These are phyloP conservation scores for Neoascia interrupta DNA, from an alignment of 2,888 invertebrate genomes.

Conservation along the genomic window DNA sequence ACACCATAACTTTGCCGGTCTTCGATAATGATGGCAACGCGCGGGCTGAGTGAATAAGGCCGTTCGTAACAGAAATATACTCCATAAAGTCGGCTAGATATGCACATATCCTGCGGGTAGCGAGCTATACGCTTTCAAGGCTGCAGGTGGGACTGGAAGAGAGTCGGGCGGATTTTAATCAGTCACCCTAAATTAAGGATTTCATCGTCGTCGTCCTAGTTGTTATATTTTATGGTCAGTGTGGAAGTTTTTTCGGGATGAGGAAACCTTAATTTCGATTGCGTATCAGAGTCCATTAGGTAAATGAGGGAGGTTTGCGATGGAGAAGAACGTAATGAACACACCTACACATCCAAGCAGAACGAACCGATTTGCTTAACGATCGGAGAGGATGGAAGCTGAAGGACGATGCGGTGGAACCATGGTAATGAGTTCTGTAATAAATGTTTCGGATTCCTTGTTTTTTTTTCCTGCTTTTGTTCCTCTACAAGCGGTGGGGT, in stretches of 20 bases:
- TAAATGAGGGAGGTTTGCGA: slow-evolving; percentile 11
- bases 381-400: slow-evolving; percentile 24
- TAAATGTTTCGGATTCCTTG: slow-evolving; percentile 42
- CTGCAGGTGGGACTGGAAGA: background rate
- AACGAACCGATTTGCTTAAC: slow-evolving; percentile 35
- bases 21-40: slow-evolving; percentile 37
- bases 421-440: slow-evolving; percentile 60
- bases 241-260: slow-evolving; percentile 6
- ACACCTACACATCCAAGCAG: background rate
- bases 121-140: background rate
- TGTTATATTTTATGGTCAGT: slow-evolving; percentile 40
- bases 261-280: slow-evolving; percentile 46
- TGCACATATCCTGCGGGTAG: slow-evolving; percentile 28
- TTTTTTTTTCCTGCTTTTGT: slow-evolving; percentile 13
- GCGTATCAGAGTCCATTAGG: slow-evolving; percentile 60
- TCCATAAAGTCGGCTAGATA: slow-evolving; percentile 36
- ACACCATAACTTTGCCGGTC: no score
- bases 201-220: slow-evolving; percentile 32
- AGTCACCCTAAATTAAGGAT: slow-evolving; percentile 61
- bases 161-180: slow-evolving; percentile 48
- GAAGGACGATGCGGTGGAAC: slow-evolving; percentile 42
- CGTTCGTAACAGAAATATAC: slow-evolving; percentile 38
- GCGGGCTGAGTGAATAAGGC: slow-evolving; percentile 10
- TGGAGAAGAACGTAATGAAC: background rate
- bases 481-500: background rate